Evolutionary conservation across 1,140 invertebrate genomes (phyloP).

Genomic region (Forficula auricularia): DNA sequence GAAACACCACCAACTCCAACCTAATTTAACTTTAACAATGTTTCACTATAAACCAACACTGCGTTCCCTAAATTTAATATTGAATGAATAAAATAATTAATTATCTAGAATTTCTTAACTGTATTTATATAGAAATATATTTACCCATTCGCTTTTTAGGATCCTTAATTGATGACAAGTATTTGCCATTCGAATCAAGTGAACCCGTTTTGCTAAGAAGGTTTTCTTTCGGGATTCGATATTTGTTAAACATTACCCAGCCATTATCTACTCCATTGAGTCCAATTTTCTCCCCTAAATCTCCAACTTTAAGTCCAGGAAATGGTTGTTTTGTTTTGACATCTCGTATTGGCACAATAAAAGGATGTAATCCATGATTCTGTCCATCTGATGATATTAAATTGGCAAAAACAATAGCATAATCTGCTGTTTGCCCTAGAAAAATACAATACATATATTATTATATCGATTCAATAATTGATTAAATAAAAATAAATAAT

Average conservation of each 20-base stretch:
- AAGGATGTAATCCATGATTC: constrained; percentile 62
- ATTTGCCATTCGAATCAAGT: constrained; percentile 40
- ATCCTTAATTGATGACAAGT: constrained; percentile 54
- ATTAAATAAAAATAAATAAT: no score
- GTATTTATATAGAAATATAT: no score
- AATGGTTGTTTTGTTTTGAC: constrained; percentile 45
- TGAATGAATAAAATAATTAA: no score
- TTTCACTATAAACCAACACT: no score
- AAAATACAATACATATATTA: no score
- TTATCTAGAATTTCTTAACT: no score
- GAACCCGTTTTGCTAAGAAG: constrained; percentile 45
- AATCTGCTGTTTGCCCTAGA: constrained; percentile 64
- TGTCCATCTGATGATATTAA: constrained; percentile 54
- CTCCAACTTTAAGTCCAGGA: constrained; percentile 58
- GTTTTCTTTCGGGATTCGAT: constrained; percentile 37
- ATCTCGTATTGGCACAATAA: constrained; percentile 62
- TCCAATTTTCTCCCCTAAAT: constrained; percentile 67
- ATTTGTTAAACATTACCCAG: constrained; percentile 41
- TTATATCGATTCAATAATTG: no score
- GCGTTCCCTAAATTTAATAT: no score
- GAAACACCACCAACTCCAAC: no score
- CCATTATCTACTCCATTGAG: constrained; percentile 73
- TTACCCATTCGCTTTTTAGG: constrained; percentile 52
- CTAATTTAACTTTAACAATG: no score
- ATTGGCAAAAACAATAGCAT: constrained; percentile 78